These are phyloP conservation scores for Hystrix brachyura DNA, from an alignment of 2,113 vertebrate species.

Conservation along the genomic window DNA sequence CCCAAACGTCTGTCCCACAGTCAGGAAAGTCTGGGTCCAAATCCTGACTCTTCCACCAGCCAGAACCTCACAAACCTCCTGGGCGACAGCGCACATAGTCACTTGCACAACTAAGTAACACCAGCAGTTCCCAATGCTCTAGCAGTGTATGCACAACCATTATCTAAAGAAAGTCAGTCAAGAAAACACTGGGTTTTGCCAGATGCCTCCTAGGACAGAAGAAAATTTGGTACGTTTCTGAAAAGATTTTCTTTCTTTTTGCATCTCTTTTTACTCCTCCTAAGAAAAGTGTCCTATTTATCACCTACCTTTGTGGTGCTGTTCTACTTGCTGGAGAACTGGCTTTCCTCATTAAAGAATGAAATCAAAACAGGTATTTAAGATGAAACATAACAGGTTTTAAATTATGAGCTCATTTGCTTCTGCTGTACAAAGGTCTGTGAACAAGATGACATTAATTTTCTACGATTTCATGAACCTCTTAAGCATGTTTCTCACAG, in stretches of 20 bases:
- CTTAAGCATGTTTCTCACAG: not conserved
- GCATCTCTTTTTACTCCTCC: not conserved
- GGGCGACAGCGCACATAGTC: fast-evolving
- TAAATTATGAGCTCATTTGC: not conserved
- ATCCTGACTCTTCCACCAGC: not conserved
- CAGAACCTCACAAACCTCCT: not conserved
- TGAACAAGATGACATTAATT: not conserved
- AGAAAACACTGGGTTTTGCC: not conserved
- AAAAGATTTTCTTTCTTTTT: not conserved
- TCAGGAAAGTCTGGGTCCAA: not conserved
- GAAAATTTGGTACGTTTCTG: not conserved
- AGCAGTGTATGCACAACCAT: fast-evolving
- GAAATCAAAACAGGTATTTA: not conserved
- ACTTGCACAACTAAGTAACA: fast-evolving
- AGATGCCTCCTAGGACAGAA: not conserved
- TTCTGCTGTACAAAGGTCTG: not conserved
- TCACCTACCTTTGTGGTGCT: not conserved
- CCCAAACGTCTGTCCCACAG: not conserved
- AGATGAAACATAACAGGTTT: not conserved
- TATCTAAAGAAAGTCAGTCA: not conserved
- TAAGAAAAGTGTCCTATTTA: not conserved
- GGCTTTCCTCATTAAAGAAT: conserved; percentile 10
- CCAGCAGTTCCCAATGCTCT: not conserved
- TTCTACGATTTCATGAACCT: not conserved
- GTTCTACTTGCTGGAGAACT: not conserved